phyloP scores from a whole-genome alignment of 2,797 vertebrate genomes.

The Epinephelus malabaricus region DNA sequence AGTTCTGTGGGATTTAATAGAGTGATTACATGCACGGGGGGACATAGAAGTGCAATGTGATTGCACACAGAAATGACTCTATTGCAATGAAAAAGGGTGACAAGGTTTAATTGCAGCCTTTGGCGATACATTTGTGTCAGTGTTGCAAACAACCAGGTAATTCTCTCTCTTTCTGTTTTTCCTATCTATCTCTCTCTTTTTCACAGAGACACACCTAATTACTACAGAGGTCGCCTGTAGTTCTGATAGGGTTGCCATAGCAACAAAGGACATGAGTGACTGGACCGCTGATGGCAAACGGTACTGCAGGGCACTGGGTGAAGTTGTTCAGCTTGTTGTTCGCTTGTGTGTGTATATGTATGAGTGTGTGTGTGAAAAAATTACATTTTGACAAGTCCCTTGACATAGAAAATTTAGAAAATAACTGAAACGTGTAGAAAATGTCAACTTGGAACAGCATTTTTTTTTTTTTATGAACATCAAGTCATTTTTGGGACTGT shows the following conservation, averaged over 20 bases:
- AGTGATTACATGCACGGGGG: constrained; percentile 13
- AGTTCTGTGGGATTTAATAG: constrained; percentile 1
- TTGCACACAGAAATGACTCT: constrained; percentile 44
- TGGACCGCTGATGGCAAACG: constrained; percentile 16
- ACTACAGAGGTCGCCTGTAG: constrained; percentile 37
- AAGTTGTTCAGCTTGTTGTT: constrained; percentile 1
- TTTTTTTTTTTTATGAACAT: too few species aligned
- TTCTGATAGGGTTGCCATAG: constrained; percentile 55
- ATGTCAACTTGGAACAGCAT: too few species aligned
- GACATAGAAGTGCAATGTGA: constrained; percentile 6
- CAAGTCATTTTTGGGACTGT: too few species aligned
- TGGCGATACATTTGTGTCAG: constrained; percentile 51
- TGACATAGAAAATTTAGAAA: background rate
- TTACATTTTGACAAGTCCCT: too few species aligned
- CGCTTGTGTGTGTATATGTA: background rate
- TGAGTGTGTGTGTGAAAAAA: background rate
- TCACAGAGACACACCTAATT: constrained; percentile 32
- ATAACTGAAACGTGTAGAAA: too few species aligned
- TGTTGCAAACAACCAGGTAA: constrained; percentile 43
- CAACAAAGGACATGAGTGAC: constrained; percentile 51
- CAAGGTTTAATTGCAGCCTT: constrained; percentile 68
- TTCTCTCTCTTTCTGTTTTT: background rate
- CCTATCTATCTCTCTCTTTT: background rate
- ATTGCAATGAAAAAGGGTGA: constrained; percentile 43
- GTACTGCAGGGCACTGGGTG: constrained; percentile 9